Evolutionary conservation across 1,140 invertebrate genomes (phyloP), one percentile per base, ranked within the genome.

Genomic region (Episyrphus balteatus): DNA sequence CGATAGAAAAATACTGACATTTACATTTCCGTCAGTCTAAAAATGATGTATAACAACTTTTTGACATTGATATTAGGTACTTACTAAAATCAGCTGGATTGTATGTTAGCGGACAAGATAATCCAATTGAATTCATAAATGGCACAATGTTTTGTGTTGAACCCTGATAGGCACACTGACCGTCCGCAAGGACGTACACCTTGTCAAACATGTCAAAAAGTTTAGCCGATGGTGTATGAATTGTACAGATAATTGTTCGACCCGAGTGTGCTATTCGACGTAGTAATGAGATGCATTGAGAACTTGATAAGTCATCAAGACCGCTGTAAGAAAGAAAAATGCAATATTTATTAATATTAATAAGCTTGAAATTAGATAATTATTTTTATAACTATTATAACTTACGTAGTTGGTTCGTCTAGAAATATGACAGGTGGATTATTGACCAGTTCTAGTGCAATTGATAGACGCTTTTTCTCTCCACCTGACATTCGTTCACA

Each of bases 351-450:
- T 8, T 32, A 32, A 31, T 9, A 11, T 26, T 31, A 44, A 44
- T 33, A 33, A 8, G 7, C 12, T 8, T 33, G 7, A 8, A 33
- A 33, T 7, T 8, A 33, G 12, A 33, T 33, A 33, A 33, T 33
- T 10, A 39, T 39, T 39, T 9, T 39, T n/a, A n/a, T n/a, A n/a
- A n/a, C n/a, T n/a, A n/a, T n/a, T n/a, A n/a, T n/a, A n/a, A 72
- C 77, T 80, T 70, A 88, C 86, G 84, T 87, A 2, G 86, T 89
- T 1, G 86, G 85, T 64, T 89, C 85, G 58, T 89, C 86, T 6
- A 89, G 64, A 58, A 89, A 88, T 49, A 89, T 74, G 2, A 97
- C 81, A 2, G 92, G 88, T n/a, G 94, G 94, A 70, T 97, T 96
- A 69, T 94, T 92, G 13, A 97, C 74, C 11, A 98, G 73, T 70